Evolutionary conservation across 30 jellyfish, hydroid and myxozoan species (phyloP), one percentile per base, ranked within the genome.

Genomic region (Aurelia aurita complex sp. Pacific): DNA sequence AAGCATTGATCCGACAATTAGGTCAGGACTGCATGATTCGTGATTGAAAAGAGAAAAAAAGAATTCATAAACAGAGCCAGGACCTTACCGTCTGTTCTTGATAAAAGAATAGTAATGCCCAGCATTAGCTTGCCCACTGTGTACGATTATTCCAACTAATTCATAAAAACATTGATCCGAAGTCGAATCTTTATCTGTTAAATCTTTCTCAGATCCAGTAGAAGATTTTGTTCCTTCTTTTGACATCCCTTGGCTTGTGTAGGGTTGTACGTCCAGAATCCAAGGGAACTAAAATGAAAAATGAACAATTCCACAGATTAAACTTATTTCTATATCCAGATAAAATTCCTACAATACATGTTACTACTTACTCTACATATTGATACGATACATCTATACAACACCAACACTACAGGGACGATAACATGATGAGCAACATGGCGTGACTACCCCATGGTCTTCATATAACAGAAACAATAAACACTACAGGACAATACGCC

Each of bases 91-190:
- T 78, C 99, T 76, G 77, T 95, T 95, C 74, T 95, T 95, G 60
- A 95, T 87, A 65, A 77, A 90, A 1, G 99, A 95, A 67, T 95
- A 95, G 64, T 95, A 95, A 85, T 95, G 99, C 9, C 99, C 99
- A 63, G 99, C 99, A 74, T 82, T 95, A 1, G 99, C 99, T 75
- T 95, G 99, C 19, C 99, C 99, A 46, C 96, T 95, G 88, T 95
- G 99, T 15, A 95, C 99, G 18, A 95, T 93, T 5, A 95, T 88
- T 19, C 99, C 99, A 51, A 90, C 97, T n/a, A 95, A 64, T 73
- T 95, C 99, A 70, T 95, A 95, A 66, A 82, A 90, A 42, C 77
- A 88, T 67, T 91, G 93, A 89, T 85, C 91, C 14, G 93, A 76
- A 14, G 90, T 33, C 15, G 84, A 51, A 19, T 76, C 88, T 77